Conservation (phyloP, 1,140 invertebrate genomes). For the Aphidius gifuensis region DNA sequence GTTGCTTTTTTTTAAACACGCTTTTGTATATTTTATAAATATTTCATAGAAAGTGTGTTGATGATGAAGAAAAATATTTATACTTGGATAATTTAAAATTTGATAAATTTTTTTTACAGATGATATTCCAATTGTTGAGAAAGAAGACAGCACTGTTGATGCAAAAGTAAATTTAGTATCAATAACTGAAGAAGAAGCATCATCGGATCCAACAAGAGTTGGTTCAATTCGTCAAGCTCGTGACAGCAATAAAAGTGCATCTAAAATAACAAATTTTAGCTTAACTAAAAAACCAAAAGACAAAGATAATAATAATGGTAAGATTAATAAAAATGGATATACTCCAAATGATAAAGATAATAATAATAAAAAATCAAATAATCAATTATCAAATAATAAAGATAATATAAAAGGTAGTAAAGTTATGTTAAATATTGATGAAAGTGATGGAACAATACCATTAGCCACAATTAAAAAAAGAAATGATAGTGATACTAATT, state of each 20-base stretch:
- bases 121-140: conserved; percentile 50
- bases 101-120: conserved; percentile 32
- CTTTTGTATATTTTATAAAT: conserved; percentile 6
- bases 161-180: conserved; percentile 46
- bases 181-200: conserved; percentile 46
- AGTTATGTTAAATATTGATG: conserved; percentile 38
- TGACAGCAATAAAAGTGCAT: conserved; percentile 34
- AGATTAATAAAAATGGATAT: conserved; percentile 41
- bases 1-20: background rate
- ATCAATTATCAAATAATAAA: conserved; percentile 32
- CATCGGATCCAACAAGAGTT: conserved; percentile 33
- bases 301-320: conserved; percentile 33
- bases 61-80: background rate
- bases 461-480: conserved; percentile 36
- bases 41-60: background rate
- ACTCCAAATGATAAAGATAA: conserved; percentile 13
- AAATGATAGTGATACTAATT: conserved; percentile 42
- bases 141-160: conserved; percentile 41
- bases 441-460: conserved; percentile 32
- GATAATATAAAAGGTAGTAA: conserved; percentile 41
- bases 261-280: conserved; percentile 40
- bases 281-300: conserved; percentile 42
- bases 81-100: conserved; percentile 8
- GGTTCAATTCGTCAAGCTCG: conserved; percentile 45
- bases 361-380: conserved; percentile 43